phyloP scores from a whole-genome alignment of 2,797 vertebrate genomes.

The Crax fasciolata region DNA sequence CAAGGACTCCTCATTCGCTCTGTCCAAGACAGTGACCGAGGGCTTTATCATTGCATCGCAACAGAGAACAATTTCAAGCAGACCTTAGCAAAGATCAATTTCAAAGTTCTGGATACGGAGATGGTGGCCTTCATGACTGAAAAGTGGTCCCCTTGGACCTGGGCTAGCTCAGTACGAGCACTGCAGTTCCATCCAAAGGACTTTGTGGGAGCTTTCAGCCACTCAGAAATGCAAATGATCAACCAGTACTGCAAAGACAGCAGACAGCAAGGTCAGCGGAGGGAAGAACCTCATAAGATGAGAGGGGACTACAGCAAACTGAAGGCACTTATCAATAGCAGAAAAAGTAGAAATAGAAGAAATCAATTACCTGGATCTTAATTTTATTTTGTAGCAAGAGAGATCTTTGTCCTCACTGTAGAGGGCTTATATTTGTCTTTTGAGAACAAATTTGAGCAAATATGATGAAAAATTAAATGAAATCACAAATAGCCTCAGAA shows the following conservation, averaged over 20 bases:
- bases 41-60: conserved; percentile 96
- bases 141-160: conserved; percentile 91
- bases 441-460: conserved; percentile 64
- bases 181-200: conserved; percentile 90
- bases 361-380: conserved; percentile 90
- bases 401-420: conserved; percentile 36
- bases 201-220: conserved; percentile 90
- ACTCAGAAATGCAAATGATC: conserved; percentile 92
- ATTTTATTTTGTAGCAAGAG: conserved; percentile 48
- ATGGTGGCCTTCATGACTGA: conserved; percentile 89
- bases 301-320: conserved; percentile 95
- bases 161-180: conserved; percentile 85
- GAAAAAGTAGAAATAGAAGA: conserved; percentile 95
- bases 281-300: conserved; percentile 82
- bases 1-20: conserved; percentile 95
- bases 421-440: conserved; percentile 65
- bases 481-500: conserved; percentile 29
- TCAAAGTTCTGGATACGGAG: conserved; percentile 91
- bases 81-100: conserved; percentile 94
- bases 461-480: conserved; percentile 31
- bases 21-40: conserved; percentile 91
- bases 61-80: conserved; percentile 96
- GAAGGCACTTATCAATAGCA: conserved; percentile 93
- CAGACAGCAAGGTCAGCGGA: conserved; percentile 87
- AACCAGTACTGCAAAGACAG: conserved; percentile 97